Base-by-base conservation (phyloP, 1,140 invertebrate genomes). In the Cotesia vestalis region DNA sequence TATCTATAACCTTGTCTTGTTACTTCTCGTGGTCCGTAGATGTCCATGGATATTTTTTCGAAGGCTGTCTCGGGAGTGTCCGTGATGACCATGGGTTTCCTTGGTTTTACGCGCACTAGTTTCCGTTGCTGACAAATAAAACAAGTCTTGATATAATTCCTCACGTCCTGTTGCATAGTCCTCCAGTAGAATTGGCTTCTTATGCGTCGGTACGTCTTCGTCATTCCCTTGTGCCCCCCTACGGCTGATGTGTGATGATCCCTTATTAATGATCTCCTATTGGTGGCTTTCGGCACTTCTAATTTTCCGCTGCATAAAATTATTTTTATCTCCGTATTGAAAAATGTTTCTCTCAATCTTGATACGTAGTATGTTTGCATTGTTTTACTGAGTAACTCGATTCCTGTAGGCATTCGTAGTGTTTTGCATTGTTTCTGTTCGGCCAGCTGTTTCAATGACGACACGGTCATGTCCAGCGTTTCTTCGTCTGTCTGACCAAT, bases 1-100 rank as follows among this genome's bases (percentile, higher is more conserved):
- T 73, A 78, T 64, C 68, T 74, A 55, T 81, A 79, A 12, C 74
- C 75, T 0, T 53, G 34, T 38, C 71, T 36, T 0, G 76, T 77
- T 61, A 61, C 27, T n/a, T 75, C 27, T 38, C 34, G 27, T 62
- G 35, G 60, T 4, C 60, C 60, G 4, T 9, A 9, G 5, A 62
- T 62, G 36, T 62, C 34, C 3, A 62, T 36, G 4, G 60, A 17
- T 2, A 62, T 38, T n/a, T 62, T 62, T 36, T 62, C 60, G 3
- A 62, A 62, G n/a, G 35, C 34, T 12, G 27, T 35, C 0, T 36
- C 34, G 0, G 60, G 12, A 0, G 60, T 62, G n/a, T 62, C 53
- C 9, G 53, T 57, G n/a, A 57, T 57, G 5, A 27, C 27, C n/a
- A 53, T 66, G 2, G 60, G 34, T 36, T 62, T 6, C n/a, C 36